phyloP scores from a whole-genome alignment of 2,113 vertebrate species.

The Argyrosomus japonicus region DNA sequence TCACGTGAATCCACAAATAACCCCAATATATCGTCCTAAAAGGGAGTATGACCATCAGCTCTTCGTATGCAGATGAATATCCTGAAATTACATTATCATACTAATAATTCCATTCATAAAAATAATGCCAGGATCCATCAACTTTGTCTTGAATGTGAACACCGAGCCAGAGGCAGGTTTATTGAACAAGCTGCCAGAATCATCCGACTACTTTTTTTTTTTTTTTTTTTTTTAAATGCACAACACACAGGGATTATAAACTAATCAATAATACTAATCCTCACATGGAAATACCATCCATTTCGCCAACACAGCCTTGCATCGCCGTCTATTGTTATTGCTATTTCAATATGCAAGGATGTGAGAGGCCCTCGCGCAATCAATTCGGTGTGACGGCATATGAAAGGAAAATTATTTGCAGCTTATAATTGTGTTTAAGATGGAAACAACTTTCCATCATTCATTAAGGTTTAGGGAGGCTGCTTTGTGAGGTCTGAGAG shows the following conservation, averaged over 20 bases:
- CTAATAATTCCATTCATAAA: slow-evolving; percentile 16
- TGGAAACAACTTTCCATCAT: slow-evolving; percentile 67
- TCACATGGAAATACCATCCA: slow-evolving; percentile 43
- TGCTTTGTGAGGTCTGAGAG: slow-evolving; percentile 58
- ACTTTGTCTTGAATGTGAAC: slow-evolving; percentile 6
- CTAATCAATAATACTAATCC: slow-evolving; percentile 73
- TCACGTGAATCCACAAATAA: slow-evolving; percentile 1
- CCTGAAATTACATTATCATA: not conserved
- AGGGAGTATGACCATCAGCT: slow-evolving; percentile 1
- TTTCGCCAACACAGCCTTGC: slow-evolving; percentile 34
- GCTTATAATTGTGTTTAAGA: slow-evolving; percentile 63
- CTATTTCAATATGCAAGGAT: slow-evolving; percentile 38
- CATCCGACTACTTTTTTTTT: slow-evolving; percentile 48
- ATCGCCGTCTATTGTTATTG: slow-evolving; percentile 30
- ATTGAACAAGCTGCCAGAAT: slow-evolving; percentile 33
- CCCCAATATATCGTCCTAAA: not conserved
- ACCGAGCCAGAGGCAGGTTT: slow-evolving; percentile 11
- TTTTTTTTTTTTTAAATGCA: slow-evolving; percentile 52
- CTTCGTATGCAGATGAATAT: slow-evolving; percentile 5
- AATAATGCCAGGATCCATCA: slow-evolving; percentile 9
- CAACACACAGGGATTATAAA: slow-evolving; percentile 70
- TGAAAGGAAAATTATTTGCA: slow-evolving; percentile 58
- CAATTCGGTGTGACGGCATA: slow-evolving; percentile 35
- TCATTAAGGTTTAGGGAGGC: slow-evolving; percentile 64
- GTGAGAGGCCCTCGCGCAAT: slow-evolving; percentile 39